Percentiles rank a stretch among this genome's conserved stretches.
phyloP scores from a whole-genome alignment of 1,140 invertebrate species.

The Antheraea pernyi region DNA sequence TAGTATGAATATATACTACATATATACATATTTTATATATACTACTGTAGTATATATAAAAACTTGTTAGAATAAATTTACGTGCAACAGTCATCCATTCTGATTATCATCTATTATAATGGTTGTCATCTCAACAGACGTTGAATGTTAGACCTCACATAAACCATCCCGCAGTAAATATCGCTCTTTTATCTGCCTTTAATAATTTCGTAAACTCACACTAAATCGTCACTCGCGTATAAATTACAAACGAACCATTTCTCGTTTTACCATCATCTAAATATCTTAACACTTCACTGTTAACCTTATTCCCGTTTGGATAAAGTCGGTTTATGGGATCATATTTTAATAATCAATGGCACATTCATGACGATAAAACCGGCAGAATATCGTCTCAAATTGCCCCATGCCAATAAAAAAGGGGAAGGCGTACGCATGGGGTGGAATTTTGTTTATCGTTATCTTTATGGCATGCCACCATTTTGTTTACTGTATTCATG shows the following conservation, averaged over 20 bases:
- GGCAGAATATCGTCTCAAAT: slow-evolving; percentile 68
- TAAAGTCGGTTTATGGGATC: neutral
- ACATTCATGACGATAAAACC: slow-evolving; percentile 22
- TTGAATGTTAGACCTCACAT: slow-evolving; percentile 48
- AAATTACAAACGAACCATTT: slow-evolving; percentile 55
- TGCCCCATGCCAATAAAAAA: slow-evolving; percentile 75
- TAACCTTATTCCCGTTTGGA: neutral
- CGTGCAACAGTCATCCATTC: slow-evolving; percentile 40
- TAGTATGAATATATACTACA: no score
- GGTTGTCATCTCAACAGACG: slow-evolving; percentile 43
- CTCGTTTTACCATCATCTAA: slow-evolving; percentile 26
- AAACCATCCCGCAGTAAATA: slow-evolving; percentile 70
- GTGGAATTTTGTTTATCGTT: slow-evolving; percentile 75
- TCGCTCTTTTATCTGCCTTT: slow-evolving; percentile 72
- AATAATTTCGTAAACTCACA: slow-evolving; percentile 75
- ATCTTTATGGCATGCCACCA: slow-evolving; percentile 70
- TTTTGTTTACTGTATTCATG: slow-evolving; percentile 66
- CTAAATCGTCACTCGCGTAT: slow-evolving; percentile 70
- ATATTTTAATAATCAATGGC: neutral
- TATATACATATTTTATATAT: no score
- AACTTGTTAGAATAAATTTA: neutral
- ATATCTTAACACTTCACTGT: neutral
- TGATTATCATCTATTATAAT: slow-evolving; percentile 52
- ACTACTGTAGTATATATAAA: neutral
- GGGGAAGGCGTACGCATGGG: slow-evolving; percentile 55